Evolutionary conservation across 2,888 invertebrate genomes (phyloP), one percentile per base, ranked within the genome.

Genomic region (Cosmorhoe ocellata): DNA sequence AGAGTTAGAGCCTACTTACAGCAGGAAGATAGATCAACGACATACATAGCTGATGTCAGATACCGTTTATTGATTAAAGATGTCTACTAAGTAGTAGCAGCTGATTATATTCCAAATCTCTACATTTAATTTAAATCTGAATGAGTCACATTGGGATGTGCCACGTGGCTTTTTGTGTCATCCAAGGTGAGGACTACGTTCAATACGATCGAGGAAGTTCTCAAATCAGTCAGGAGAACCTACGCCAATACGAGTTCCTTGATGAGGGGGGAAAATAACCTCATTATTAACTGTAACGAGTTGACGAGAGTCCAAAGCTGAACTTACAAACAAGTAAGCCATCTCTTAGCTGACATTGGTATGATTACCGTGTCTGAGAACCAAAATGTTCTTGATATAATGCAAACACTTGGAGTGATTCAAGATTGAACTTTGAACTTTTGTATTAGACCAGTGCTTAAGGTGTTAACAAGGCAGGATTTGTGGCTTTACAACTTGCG

Each of bases 401-500:
- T n/a, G 24, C 24, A 24, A 24, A 24, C 24, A 24, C 7, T n/a
- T n/a, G n/a, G 6, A 24, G 24, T 24, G 5, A 7, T 18, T 7
- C 24, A 24, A 24, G 24, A 24, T 22, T 18, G 4, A 18, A 3
- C 2, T 18, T 18, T 18, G 18, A 28, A 18, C 31, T 31, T 24
- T 26, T 22, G 8, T 12, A 27, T 1, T 32, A 36, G 24, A 37
- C 28, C 18, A 30, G 18, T 43, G 31, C 26, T 49, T 18, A 14
- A 14, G 31, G 31, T 41, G 28, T 34, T 42, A 33, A 13, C 22
- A 26, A 44, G 30, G 18, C 34, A 10, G 8, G 22, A 10, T 22
- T 34, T 32, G 36, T 26, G 46, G 43, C 30, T 37, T 37, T 33
- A 37, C 33, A 24, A 32, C 34, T 47, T 52, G 46, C 26, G 51